A percentile compares a stretch with the other conserved stretches of the same genome.
Evolutionary conservation across 1,140 invertebrate genomes (phyloP).

Genomic region (Delia radicum): DNA sequence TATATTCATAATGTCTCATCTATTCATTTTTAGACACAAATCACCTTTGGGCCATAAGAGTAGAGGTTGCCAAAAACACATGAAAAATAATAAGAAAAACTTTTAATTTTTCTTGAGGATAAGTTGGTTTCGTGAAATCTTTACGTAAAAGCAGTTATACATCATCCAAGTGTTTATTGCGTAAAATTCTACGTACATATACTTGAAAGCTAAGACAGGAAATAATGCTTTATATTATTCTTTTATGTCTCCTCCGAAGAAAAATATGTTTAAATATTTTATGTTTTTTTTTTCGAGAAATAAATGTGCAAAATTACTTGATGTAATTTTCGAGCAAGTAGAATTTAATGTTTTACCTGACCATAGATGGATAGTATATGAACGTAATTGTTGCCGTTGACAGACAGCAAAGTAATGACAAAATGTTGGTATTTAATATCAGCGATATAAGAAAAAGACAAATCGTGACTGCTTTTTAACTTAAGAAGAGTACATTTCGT

Average conservation of each 20-base stretch:
- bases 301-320: not conserved
- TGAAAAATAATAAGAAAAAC: not conserved
- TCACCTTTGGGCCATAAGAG: not conserved
- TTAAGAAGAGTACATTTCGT: not conserved
- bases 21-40: not conserved
- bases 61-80: not conserved
- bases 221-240: not conserved
- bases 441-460: not conserved
- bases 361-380: not conserved
- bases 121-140: not conserved
- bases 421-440: not conserved
- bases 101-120: not conserved
- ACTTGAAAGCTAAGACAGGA: not conserved
- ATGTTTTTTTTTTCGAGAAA: not conserved
- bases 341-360: slow-evolving; percentile 4
- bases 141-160: not conserved
- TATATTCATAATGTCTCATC: slow-evolving; percentile 4
- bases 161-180: not conserved
- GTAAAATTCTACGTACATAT: not conserved
- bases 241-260: not conserved
- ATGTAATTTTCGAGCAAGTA: not conserved
- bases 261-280: not conserved
- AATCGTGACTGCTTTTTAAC: not conserved
- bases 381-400: not conserved
- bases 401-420: not conserved